Base-by-base conservation (phyloP, 2,888 invertebrate species). In the Diachrysia chrysitis region DNA sequence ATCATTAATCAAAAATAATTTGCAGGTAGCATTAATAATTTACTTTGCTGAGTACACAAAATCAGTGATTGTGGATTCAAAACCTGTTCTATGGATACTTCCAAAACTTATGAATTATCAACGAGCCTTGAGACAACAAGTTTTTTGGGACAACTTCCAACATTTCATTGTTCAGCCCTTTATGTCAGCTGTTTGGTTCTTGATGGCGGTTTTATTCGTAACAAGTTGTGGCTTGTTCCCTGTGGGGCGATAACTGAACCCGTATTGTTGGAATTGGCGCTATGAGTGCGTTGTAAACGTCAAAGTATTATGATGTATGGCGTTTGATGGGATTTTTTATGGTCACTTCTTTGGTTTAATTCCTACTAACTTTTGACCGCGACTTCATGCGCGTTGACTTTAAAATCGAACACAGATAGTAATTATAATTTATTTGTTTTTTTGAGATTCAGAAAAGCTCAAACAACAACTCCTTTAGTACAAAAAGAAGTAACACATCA, bases 181-280 rank as follows among this genome's bases (percentile, higher is more conserved):
- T 61, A 72, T 67, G 60, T 61, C 59, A 55, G 67, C 60, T 58
- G 61, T 77, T 74, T 46, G 53, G 54, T 63, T 54, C 51, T 61
- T 61, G 68, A 74, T 71, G 64, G 63, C 54, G 63, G 61, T 71
- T 78, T 76, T 72, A 76, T 72, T 63, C 63, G 63, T 53, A 64
- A 74, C 78, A 77, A 79, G 71, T 71, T 57, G 67, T 63, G 61
- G 59, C 58, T 23, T 16, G 54, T 42, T 73, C 81, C 66, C 78
- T n/a, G 10, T 21, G 66, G 78, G 56, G 56, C 66, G 51, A 77
- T 74, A 81, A 69, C 66, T 59, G 74, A 55, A 58, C 64, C 59
- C 63, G 60, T 68, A 64, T 73, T 65, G 64, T 66, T 69, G 69
- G 78, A 74, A 74, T 71, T 81, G 68, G 71, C 55, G 71, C 58